phyloP scores from a whole-genome alignment of 2,888 invertebrate genomes.

The Prosapia bicincta region DNA sequence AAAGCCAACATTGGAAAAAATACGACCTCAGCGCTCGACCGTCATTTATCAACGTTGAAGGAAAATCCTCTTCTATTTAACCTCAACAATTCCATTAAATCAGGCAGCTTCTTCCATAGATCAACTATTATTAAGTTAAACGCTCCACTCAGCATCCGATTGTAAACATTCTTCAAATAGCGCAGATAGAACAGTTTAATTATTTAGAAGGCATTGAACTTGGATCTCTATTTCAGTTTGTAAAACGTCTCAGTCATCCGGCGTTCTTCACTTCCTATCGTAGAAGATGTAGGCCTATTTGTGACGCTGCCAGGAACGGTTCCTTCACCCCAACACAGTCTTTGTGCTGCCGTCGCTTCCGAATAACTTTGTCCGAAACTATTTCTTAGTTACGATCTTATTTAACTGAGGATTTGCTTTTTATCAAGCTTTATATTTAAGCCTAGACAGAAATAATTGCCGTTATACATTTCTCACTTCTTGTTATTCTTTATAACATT shows the following conservation, averaged over 20 bases:
- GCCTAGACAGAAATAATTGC: too few relatives aligned
- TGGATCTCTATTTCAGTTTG: not conserved
- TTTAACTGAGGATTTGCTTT: too few relatives aligned
- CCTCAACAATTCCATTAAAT: not conserved
- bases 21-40: not conserved
- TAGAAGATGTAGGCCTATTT: not conserved
- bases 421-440: too few relatives aligned
- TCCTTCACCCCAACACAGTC: not conserved
- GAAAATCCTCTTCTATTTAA: not conserved
- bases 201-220: not conserved
- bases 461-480: too few relatives aligned
- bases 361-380: not conserved
- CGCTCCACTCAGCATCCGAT: not conserved
- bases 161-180: not conserved
- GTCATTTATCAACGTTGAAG: not conserved
- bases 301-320: not conserved
- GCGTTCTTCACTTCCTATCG: not conserved
- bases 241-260: not conserved
- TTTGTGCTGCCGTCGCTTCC: not conserved
- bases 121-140: constrained; percentile 1
- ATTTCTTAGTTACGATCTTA: too few relatives aligned
- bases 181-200: not conserved
- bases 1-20: not conserved
- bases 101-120: not conserved
- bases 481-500: too few relatives aligned